Base-by-base conservation (phyloP, 30 jellyfish, hydroid and myxozoan species). In the Aurelia aurita region DNA sequence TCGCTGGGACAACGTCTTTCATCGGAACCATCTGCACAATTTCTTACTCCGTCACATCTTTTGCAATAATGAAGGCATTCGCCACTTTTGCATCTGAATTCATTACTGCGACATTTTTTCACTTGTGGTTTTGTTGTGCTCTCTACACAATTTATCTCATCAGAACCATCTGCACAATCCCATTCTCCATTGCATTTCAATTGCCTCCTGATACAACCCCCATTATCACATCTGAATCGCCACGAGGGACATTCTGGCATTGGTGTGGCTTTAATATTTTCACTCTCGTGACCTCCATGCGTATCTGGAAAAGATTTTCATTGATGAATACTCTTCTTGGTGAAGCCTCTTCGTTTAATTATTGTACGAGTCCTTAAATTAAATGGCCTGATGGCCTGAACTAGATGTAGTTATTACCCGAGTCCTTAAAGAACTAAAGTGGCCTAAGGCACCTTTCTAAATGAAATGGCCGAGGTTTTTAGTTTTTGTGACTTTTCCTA, bases 141-240 rank as follows among this genome's bases (percentile, higher is more conserved):
- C 29, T 32, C 60, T 3, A 73, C 63, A 27, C 97, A 90, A 51
- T 73, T 1, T 23, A 31, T 44, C 27, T 90, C 97, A 58, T 90
- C 97, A 5, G 51, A 74, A 31, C 86, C 86, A 74, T 90, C 95
- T 18, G 20, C 39, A 46, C 97, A 90, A 53, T 90, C 89, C 9
- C 51, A 39, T 18, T 7, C 35, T 2, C 97, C 97, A 83, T 90
- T 69, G 69, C 97, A 90, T 77, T 54, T 65, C 21, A 34, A n/a
- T 6, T 34, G 23, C 5, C 11, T 31, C 31, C 22, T 13, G 54
- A 90, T 90, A 67, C 97, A 90, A 14, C 16, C 62, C 2, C 86
- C 86, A 35, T 51, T 74, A 53, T 74, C 39, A 27, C 86, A 74
- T 54, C 63, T 74, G 59, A 46, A 74, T 28, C 58, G 27, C 86